Base-by-base conservation (phyloP, 2,888 invertebrate species). In the Zygaena filipendulae region DNA sequence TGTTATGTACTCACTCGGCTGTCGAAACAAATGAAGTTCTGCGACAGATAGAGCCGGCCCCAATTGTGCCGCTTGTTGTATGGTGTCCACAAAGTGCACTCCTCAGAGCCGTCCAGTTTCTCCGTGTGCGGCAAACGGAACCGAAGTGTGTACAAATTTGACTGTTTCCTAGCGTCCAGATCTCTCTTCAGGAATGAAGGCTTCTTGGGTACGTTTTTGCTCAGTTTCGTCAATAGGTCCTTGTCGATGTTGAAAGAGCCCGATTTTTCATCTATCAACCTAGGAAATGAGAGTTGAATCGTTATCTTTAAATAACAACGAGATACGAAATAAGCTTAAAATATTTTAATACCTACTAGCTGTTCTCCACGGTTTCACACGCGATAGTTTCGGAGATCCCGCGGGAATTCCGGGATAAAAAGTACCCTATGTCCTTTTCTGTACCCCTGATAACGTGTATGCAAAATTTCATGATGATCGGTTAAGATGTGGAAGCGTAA, bases 21-120 rank as follows among this genome's bases (percentile, higher is more conserved):
- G 55, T 92, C 91, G 61, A 97, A 99, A 64, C 98, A 98, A 49
- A 97, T 84, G 62, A 95, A 99, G 75, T 93, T 95, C 53, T 91
- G 90, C 0, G 97, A 97, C 25, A 99, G 75, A 64, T 91, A 98
- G 49, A 99, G 81, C 41, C 89, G 84, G 9, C 98, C 98, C 79
- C 87, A 86, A 31, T 92, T 91, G 57, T 92, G 90, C 42, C 87
- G 87, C 60, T 96, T 96, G 57, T 95, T 92, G 60, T 93, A 98
- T 0, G 97, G 97, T 2, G 97, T 96, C 90, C 95, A 95, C 29
- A 99, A 72, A 6, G 92, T 87, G 53, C 95, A 94, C 52, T 93
- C 92, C 29, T 93, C 91, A 23, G 91, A 90, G 1, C 98, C 98
- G 69, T 99, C 98, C 33, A 99, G 77, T 62, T 96, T 96, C 74